These are phyloP conservation scores for Periophthalmodon schlosseri DNA, from an alignment of 2,113 vertebrate genomes.

Conservation along the genomic window DNA sequence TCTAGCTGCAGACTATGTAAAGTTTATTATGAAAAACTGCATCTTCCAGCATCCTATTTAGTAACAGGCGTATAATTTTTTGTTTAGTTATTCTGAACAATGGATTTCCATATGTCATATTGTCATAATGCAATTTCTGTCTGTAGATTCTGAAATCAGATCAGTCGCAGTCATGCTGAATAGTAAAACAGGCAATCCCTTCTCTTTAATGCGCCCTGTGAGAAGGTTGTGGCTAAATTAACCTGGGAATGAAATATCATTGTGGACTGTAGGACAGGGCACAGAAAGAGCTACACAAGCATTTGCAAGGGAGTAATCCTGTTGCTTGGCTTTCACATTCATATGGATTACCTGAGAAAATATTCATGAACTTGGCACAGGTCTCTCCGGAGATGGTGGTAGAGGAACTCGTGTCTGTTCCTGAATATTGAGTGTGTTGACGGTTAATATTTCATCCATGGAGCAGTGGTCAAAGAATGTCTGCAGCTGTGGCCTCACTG, in stretches of 20 bases:
- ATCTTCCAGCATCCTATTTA: background rate
- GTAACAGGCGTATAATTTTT: background rate
- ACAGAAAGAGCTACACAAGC: constrained; percentile 10
- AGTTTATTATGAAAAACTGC: background rate
- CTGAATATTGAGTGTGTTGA: constrained; percentile 39
- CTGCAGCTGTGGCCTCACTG: constrained; percentile 3
- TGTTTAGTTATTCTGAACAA: background rate
- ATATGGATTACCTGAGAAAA: constrained; percentile 34
- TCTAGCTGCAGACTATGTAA: background rate
- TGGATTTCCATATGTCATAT: background rate
- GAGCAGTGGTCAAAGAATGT: constrained; percentile 6
- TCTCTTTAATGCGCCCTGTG: background rate
- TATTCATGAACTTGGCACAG: constrained; percentile 34
- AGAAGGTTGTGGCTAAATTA: constrained; percentile 13
- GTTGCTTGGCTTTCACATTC: constrained; percentile 24
- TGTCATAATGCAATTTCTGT: background rate
- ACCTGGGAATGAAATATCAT: constrained; percentile 15
- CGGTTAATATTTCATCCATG: constrained; percentile 29
- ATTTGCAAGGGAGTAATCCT: constrained; percentile 1
- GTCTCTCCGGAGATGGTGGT: constrained; percentile 15
- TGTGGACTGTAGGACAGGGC: background rate
- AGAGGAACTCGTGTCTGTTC: constrained; percentile 9
- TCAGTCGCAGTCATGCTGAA: constrained; percentile 4
- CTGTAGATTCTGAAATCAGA: background rate
- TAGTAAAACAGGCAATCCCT: constrained; percentile 8